Conservation (phyloP, 2,113 vertebrate genomes). For the Lepisosteus osseus region DNA sequence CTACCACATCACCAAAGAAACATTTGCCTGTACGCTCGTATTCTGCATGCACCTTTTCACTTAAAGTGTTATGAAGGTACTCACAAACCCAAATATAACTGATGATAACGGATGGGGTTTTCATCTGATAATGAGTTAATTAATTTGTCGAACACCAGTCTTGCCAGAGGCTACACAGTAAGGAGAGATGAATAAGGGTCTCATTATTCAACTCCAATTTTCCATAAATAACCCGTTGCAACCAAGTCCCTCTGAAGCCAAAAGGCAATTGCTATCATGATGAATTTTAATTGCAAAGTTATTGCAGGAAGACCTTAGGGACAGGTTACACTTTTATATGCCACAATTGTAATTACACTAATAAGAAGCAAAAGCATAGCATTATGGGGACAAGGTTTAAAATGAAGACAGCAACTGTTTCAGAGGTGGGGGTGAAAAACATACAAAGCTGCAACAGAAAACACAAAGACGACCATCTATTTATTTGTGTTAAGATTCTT, state of each 20-base stretch:
- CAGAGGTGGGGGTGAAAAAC: background rate
- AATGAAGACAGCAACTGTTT: background rate
- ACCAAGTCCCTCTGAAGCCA: background rate
- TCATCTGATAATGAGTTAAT: constrained; percentile 12
- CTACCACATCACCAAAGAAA: background rate
- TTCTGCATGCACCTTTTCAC: background rate
- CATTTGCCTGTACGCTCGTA: background rate
- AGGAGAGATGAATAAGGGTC: background rate
- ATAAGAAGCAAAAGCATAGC: constrained; percentile 8
- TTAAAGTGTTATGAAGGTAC: background rate
- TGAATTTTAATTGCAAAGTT: constrained; percentile 12
- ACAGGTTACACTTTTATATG: constrained; percentile 14
- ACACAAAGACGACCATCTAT: no score
- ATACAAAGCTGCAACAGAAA: no score
- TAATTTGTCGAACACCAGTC: constrained; percentile 13
- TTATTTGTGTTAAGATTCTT: no score
- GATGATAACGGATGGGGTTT: constrained; percentile 9
- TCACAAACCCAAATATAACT: constrained; percentile 12
- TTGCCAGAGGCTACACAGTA: constrained; percentile 8
- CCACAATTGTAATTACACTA: constrained; percentile 8
- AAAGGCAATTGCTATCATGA: constrained; percentile 10
- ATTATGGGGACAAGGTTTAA: background rate
- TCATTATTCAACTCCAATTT: constrained; percentile 12
- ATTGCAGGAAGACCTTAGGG: constrained; percentile 11
- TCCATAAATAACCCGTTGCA: constrained; percentile 8